These are phyloP conservation scores for Cenopis cana DNA, from an alignment of 2,888 invertebrate genomes.

Conservation along the genomic window DNA sequence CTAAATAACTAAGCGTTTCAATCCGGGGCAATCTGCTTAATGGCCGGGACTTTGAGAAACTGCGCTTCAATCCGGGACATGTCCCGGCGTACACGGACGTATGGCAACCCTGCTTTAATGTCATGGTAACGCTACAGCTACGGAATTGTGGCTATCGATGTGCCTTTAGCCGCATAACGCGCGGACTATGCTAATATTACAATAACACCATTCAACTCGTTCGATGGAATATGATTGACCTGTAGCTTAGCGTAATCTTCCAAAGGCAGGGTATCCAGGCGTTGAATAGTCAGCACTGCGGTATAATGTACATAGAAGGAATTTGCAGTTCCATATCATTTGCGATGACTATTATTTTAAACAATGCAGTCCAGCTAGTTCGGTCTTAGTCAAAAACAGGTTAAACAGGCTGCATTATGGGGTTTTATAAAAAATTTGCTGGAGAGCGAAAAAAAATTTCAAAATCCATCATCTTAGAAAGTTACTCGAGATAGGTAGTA, in stretches of 20 bases:
- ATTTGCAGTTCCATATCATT: neutral
- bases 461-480: too few species aligned
- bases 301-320: neutral
- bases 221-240: conserved; percentile 30
- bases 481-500: too few species aligned
- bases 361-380: neutral
- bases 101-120: too few species aligned
- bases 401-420: too few species aligned
- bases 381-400: neutral
- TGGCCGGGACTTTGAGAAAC: too few species aligned
- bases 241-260: conserved; percentile 27
- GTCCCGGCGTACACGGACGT: too few species aligned
- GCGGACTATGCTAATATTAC: conserved; percentile 35
- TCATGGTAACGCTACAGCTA: neutral
- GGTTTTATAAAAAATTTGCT: too few species aligned
- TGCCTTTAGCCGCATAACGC: neutral
- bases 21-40: too few species aligned
- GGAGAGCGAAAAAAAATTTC: too few species aligned
- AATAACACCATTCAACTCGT: conserved; percentile 16
- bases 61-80: too few species aligned
- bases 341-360: neutral
- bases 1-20: too few species aligned
- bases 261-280: conserved; percentile 6
- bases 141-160: neutral
- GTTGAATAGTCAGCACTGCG: neutral